These are phyloP conservation scores for Antennarius maculatus DNA, from an alignment of 2,797 vertebrate genomes.

Conservation along the genomic window DNA sequence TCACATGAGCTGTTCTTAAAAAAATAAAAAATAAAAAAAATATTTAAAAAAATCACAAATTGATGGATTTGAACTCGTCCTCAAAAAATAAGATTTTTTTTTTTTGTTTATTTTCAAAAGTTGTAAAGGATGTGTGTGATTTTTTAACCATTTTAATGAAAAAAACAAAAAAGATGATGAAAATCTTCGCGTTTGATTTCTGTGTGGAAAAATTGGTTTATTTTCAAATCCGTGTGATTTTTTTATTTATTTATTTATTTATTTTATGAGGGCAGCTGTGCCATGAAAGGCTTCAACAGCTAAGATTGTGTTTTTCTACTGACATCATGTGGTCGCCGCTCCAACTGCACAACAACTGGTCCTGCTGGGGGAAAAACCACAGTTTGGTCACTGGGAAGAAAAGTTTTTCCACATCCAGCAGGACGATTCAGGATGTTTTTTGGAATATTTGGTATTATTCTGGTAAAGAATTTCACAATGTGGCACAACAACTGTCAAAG, in stretches of 20 bases:
- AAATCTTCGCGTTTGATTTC: not conserved
- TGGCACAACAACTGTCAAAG: not conserved
- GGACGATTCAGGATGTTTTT: not conserved
- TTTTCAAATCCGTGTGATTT: not conserved
- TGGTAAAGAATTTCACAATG: not conserved
- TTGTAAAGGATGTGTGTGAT: not conserved
- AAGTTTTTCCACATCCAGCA: not conserved
- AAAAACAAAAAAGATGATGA: not conserved
- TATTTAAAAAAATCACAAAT: not conserved
- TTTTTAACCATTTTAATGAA: not conserved
- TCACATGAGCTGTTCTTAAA: not conserved
- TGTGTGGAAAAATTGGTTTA: not conserved
- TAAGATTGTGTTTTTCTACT: conserved; percentile 58
- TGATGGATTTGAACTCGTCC: not conserved
- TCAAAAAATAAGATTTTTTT: not conserved
- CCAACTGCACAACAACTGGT: conserved; percentile 52
- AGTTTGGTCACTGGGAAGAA: not conserved
- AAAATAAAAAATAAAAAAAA: no score
- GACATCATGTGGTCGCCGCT: conserved; percentile 69
- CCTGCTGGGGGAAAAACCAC: not conserved
- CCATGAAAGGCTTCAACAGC: conserved; percentile 28
- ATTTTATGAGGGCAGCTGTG: not conserved
- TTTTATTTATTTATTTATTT: no score
- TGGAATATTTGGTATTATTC: not conserved
- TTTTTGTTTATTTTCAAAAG: not conserved